phyloP scores from a whole-genome alignment of 2,797 vertebrate genomes.

The Enteromius radiatus region DNA sequence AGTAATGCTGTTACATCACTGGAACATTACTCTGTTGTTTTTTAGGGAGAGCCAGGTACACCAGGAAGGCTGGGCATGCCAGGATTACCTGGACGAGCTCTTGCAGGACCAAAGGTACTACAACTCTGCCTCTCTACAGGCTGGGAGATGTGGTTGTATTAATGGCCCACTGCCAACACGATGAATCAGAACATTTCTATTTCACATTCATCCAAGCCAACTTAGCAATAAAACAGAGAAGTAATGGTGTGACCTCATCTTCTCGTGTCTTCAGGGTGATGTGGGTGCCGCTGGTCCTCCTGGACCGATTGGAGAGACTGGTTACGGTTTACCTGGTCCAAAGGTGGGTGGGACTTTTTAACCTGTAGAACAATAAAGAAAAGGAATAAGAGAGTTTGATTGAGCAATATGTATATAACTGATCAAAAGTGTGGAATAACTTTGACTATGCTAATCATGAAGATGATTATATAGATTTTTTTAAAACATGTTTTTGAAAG shows the following conservation, averaged over 20 bases:
- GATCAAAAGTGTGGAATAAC: background rate
- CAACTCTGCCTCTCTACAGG: constrained; percentile 49
- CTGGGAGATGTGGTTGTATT: constrained; percentile 48
- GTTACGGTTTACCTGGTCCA: constrained; percentile 87
- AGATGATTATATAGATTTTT: background rate
- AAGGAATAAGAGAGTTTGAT: background rate
- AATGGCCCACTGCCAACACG: constrained; percentile 36
- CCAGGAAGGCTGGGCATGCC: constrained; percentile 84
- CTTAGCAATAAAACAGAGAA: constrained; percentile 20
- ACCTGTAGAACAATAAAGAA: background rate
- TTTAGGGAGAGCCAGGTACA: constrained; percentile 87
- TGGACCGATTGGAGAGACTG: constrained; percentile 87
- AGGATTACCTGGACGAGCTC: constrained; percentile 84
- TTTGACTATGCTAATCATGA: constrained; percentile 5
- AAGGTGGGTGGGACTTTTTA: constrained; percentile 77
- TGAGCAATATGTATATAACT: background rate
- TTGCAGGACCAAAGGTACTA: constrained; percentile 87
- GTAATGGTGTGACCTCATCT: constrained; percentile 50
- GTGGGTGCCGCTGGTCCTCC: constrained; percentile 80
- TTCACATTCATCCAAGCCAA: constrained; percentile 42
- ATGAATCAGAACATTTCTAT: constrained; percentile 47
- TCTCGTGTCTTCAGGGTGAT: constrained; percentile 81
- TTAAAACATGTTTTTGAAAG: no score
- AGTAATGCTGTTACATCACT: background rate
- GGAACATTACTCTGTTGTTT: constrained; percentile 17